Percentiles rank a stretch among this genome's conserved stretches.
phyloP scores from a whole-genome alignment of 2,797 vertebrate species.

The Tolypeutes matacus region DNA sequence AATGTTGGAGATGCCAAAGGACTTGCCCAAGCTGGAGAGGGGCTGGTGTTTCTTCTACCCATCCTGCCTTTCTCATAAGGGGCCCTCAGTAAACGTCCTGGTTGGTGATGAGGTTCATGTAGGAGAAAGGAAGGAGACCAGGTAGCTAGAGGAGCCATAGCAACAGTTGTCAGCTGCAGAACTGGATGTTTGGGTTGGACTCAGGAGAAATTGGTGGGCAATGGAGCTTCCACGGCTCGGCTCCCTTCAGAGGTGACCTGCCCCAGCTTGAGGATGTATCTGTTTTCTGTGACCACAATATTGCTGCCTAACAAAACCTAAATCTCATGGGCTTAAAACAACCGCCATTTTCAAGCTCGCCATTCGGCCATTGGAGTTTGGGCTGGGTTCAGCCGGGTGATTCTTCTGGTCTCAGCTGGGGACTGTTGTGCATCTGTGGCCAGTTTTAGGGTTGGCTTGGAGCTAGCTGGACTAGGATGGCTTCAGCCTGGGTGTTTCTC shows the following conservation, averaged over 20 bases:
- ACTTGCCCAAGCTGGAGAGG: not conserved
- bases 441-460: not conserved
- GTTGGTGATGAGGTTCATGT: not conserved
- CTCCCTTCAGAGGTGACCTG: not conserved
- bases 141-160: not conserved
- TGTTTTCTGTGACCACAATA: not conserved
- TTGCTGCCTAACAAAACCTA: not conserved
- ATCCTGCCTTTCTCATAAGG: not conserved
- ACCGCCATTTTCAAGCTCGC: not conserved
- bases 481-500: not conserved
- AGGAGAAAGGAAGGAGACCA: not conserved
- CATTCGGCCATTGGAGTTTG: not conserved
- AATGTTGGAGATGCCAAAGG: not conserved
- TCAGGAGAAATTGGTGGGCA: not conserved
- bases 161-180: not conserved
- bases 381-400: not conserved
- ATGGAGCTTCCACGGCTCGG: not conserved
- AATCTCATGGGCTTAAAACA: not conserved
- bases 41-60: not conserved
- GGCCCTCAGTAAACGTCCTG: not conserved
- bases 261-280: not conserved
- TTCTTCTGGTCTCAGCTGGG: conserved; percentile 41
- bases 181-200: not conserved
- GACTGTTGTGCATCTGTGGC: not conserved
- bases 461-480: not conserved